Evolutionary conservation across 2,888 invertebrate genomes (phyloP), one percentile per base, ranked within the genome.

Genomic region (Oscheius sp.): DNA sequence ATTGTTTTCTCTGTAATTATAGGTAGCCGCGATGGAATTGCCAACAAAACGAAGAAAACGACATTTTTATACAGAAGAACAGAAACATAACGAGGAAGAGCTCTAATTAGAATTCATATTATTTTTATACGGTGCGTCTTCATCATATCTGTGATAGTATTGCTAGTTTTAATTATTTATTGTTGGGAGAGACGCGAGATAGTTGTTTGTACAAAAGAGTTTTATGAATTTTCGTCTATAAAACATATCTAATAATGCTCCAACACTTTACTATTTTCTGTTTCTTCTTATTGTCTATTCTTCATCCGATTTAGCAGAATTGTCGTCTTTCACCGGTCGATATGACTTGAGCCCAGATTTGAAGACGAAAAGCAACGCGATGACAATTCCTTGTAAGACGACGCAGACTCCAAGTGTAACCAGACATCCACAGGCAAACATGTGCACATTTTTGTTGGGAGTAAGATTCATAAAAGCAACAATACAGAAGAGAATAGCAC

Each of bases 11-110:
- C 12, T 90, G 49, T 88, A 35, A 35, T 35, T 35, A 35, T 35
- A 89, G 69, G 91, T 91, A 7, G 85, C 87, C 0, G 87, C 87
- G 6, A 84, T 87, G 82, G 87, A 87, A 73, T 72, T 87, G 23
- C 85, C 84, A 3, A 71, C 82, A 13, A 81, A 81, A 52, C 73
- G 79, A 58, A 49, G 86, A 35, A 87, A 87, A 73, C 78, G 85
- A 21, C 87, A 87, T 70, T 84, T 87, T 58, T 87, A 85, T 75
- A 80, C 80, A 1, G 79, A 83, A 3, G 59, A 77, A 23, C 80
- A 84, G 69, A 77, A 76, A 52, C 21, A 23, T 23, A 52, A 66
- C 52, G 66, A 66, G 27, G 27, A 18, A n/a, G 66, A 66, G 7
- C 66, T 66, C 49, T 66, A 52, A 66, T 18, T 61, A n/a, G 18